Evolutionary conservation across 2,113 vertebrate species (phyloP).

Genomic region (Stegastes partitus): DNA sequence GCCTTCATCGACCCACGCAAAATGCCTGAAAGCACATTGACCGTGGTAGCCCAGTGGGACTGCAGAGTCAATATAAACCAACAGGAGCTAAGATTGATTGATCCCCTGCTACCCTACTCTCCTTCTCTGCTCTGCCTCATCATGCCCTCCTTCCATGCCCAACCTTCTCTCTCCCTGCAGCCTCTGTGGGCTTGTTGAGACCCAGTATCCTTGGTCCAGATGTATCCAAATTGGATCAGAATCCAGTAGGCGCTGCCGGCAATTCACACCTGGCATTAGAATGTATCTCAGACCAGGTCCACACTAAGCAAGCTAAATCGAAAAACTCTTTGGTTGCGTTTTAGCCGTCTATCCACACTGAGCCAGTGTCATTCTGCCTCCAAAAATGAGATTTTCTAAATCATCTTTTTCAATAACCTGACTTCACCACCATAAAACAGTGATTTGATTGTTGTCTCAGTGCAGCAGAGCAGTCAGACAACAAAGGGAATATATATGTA

Average conservation of each 20-base stretch:
- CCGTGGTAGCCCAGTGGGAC: slow-evolving; percentile 74
- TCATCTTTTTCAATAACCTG: neutral
- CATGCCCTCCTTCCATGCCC: slow-evolving; percentile 47
- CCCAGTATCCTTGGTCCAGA: slow-evolving; percentile 29
- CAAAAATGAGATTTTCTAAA: too few relatives aligned
- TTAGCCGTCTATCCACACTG: neutral
- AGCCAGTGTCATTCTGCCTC: neutral
- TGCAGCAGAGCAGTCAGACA: neutral
- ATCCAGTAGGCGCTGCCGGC: slow-evolving; percentile 17
- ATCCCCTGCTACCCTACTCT: slow-evolving; percentile 68
- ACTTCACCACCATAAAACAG: neutral
- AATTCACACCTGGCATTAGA: slow-evolving; percentile 17
- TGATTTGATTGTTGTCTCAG: neutral
- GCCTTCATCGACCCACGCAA: slow-evolving; percentile 78
- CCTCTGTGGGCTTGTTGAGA: slow-evolving; percentile 46
- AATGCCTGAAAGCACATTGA: slow-evolving; percentile 83
- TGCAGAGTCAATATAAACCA: slow-evolving; percentile 78
- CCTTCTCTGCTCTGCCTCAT: slow-evolving; percentile 63
- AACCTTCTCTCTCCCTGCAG: slow-evolving; percentile 30
- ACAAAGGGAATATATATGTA: neutral
- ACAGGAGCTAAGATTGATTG: slow-evolving; percentile 80
- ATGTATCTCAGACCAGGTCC: neutral
- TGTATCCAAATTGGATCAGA: slow-evolving; percentile 58
- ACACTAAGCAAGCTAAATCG: neutral
- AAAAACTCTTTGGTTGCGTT: neutral